Conservation (phyloP, 1,140 invertebrate species). For the Parapsyche elsis region DNA sequence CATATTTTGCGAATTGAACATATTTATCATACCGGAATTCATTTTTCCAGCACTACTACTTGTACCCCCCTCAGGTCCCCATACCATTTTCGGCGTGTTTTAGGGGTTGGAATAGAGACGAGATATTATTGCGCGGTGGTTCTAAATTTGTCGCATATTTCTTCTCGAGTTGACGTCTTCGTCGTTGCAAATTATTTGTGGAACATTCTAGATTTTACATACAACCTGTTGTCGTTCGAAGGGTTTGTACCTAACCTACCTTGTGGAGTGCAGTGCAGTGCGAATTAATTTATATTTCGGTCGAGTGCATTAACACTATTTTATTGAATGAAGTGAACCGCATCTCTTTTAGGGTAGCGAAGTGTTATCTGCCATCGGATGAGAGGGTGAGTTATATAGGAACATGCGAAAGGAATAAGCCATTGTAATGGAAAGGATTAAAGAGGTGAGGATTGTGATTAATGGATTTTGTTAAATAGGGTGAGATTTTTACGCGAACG, state of each 20-base stretch:
- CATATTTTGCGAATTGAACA: slow-evolving; percentile 45
- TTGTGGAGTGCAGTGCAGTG: no score
- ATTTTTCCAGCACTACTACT: not conserved
- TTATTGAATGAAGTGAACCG: no score
- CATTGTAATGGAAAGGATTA: slow-evolving; percentile 19
- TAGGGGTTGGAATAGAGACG: no score
- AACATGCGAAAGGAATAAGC: slow-evolving; percentile 5
- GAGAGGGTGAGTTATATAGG: not conserved
- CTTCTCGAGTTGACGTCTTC: not conserved
- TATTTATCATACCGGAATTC: slow-evolving; percentile 27
- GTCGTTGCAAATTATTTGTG: no score
- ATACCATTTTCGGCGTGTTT: no score
- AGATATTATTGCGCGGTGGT: not conserved
- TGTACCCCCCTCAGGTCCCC: not conserved
- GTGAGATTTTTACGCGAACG: not conserved
- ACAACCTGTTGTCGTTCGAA: no score
- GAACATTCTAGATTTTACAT: no score
- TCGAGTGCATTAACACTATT: no score
- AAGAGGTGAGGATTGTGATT: slow-evolving; percentile 10
- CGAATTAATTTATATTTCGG: no score
- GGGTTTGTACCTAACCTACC: no score
- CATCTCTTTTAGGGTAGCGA: no score
- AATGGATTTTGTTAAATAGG: slow-evolving; percentile 21
- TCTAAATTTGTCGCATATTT: not conserved
- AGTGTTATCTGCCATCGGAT: not conserved